Conservation (phyloP, 2,888 invertebrate genomes). For the Athalia circularis region DNA sequence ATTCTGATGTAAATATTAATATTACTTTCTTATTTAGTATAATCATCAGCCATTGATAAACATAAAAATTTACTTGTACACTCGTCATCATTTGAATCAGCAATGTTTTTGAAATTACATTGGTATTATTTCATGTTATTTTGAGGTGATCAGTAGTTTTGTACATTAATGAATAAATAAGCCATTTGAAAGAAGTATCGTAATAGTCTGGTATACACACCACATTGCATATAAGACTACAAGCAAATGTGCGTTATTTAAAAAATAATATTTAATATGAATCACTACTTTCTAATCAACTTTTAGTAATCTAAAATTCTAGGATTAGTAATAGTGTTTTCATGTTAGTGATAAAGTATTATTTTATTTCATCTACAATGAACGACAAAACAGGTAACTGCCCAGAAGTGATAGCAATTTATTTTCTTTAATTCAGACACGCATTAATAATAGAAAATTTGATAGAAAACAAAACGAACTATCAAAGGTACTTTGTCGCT, state of each 20-base stretch:
- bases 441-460: not conserved
- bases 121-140: not conserved
- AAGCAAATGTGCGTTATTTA: constrained; percentile 43
- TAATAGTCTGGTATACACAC: constrained; percentile 20
- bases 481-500: not conserved
- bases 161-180: constrained; percentile 36
- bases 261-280: constrained; percentile 13
- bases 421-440: constrained; percentile 13
- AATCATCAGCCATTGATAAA: constrained; percentile 10
- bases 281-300: constrained; percentile 2
- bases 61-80: constrained; percentile 13
- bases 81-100: not conserved
- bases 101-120: constrained; percentile 8
- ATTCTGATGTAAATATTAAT: constrained; percentile 1
- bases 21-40: constrained; percentile 17
- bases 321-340: constrained; percentile 10
- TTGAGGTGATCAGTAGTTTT: constrained; percentile 20
- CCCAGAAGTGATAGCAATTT: not conserved
- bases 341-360: not conserved
- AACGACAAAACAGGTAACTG: not conserved
- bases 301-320: constrained; percentile 25
- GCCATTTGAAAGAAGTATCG: constrained; percentile 24
- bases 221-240: constrained; percentile 33
- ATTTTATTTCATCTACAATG: constrained; percentile 1
- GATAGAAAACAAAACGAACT: not conserved